phyloP scores from a whole-genome alignment of 2,888 invertebrate genomes.

The Merodon equestris region DNA sequence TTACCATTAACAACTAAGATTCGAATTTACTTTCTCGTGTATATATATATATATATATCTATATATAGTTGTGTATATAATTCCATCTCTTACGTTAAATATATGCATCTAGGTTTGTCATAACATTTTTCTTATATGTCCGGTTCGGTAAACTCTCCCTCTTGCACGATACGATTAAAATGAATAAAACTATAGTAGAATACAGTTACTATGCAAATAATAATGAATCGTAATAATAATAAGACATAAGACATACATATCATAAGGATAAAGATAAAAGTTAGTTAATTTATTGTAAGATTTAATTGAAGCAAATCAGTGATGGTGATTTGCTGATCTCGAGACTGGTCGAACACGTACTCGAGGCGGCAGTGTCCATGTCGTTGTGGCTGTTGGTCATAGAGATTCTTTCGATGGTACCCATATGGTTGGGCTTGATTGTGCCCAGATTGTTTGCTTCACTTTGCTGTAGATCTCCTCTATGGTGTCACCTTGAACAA shows the following conservation, averaged over 20 bases:
- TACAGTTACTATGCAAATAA: conserved; percentile 55
- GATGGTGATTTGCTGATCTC: conserved; percentile 77
- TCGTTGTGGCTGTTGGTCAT: conserved; percentile 84
- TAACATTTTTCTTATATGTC: conserved; percentile 49
- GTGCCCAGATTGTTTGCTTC: conserved; percentile 95
- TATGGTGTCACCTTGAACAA: conserved; percentile 97
- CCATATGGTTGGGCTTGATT: conserved; percentile 98
- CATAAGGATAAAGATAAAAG: conserved; percentile 63
- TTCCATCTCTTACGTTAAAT: conserved; percentile 8
- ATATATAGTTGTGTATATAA: conserved; percentile 20
- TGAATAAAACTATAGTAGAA: conserved; percentile 65
- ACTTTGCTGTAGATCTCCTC: conserved; percentile 98
- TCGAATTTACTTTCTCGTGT: conserved; percentile 56
- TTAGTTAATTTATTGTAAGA: conserved; percentile 64
- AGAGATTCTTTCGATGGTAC: conserved; percentile 97
- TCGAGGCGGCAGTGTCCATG: conserved; percentile 82
- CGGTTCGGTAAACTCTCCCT: conserved; percentile 52
- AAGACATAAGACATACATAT: conserved; percentile 59
- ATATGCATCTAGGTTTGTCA: conserved; percentile 43
- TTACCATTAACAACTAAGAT: conserved; percentile 55
- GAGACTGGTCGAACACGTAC: conserved; percentile 79
- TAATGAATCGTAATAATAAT: conserved; percentile 38
- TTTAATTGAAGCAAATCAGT: conserved; percentile 64
- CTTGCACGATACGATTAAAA: conserved; percentile 61
- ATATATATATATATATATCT: conserved; percentile 20